Conservation (phyloP, 1,140 invertebrate species). For the Drosophila baimaii region DNA sequence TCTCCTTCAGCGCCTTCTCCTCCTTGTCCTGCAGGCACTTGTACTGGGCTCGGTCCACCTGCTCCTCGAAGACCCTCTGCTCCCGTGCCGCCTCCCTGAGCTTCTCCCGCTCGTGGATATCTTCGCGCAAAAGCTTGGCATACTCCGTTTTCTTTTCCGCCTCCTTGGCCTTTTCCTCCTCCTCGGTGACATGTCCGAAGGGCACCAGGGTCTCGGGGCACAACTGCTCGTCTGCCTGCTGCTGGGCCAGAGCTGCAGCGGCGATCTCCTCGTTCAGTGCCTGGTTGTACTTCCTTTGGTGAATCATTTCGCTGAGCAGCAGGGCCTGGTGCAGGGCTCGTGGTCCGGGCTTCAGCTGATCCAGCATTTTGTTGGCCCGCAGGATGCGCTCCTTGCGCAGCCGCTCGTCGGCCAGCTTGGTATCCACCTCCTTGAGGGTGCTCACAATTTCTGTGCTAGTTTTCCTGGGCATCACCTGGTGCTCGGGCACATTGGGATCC, state of each 20-base stretch:
- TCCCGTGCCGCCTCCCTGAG: constrained; percentile 15
- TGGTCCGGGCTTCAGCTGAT: constrained; percentile 59
- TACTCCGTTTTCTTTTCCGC: constrained; percentile 3
- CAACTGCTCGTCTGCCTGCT: constrained; percentile 38
- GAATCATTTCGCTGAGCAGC: constrained; percentile 43
- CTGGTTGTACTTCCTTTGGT: constrained; percentile 46
- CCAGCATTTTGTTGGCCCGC: constrained; percentile 44
- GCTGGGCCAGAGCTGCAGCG: constrained; percentile 30
- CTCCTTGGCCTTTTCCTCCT: constrained; percentile 24
- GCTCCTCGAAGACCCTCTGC: constrained; percentile 20
- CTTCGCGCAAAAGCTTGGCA: constrained; percentile 4
- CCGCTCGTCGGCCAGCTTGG: constrained; percentile 22
- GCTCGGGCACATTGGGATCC: constrained; percentile 23
- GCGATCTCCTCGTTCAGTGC: constrained; percentile 52
- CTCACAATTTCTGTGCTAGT: background rate
- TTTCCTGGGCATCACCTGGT: constrained; percentile 2
- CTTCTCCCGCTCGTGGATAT: constrained; percentile 14
- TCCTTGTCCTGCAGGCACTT: constrained; percentile 47
- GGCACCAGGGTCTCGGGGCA: constrained; percentile 54
- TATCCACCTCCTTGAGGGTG: background rate
- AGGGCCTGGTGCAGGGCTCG: constrained; percentile 45
- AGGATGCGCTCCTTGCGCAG: constrained; percentile 63
- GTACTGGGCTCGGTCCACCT: constrained; percentile 49
- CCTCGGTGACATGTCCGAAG: constrained; percentile 39
- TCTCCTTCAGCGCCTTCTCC: constrained; percentile 27